A percentile compares a stretch with the other conserved stretches of the same genome.
These are phyloP conservation scores for Subacronicta megacephala DNA, from an alignment of 2,888 invertebrate species.

Conservation along the genomic window DNA sequence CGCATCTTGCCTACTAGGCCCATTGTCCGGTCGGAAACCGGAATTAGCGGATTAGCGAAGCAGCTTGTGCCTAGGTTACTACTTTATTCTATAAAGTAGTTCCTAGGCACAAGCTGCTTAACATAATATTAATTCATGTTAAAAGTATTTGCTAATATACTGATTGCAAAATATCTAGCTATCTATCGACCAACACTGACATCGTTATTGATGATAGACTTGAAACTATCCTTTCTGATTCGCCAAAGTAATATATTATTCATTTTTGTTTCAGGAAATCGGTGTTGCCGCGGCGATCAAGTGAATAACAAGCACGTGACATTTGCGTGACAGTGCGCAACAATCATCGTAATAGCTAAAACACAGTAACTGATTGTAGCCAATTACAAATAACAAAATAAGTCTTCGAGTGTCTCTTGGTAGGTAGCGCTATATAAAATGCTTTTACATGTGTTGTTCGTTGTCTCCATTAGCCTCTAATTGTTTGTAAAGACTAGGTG, in stretches of 20 bases:
- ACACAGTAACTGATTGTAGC: slow-evolving; percentile 64
- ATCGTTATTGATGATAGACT: too few species aligned
- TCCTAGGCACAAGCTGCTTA: too few species aligned
- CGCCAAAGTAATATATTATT: slow-evolving; percentile 46
- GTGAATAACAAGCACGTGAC: too few species aligned
- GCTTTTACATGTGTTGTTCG: slow-evolving; percentile 50
- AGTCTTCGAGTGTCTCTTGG: slow-evolving; percentile 48
- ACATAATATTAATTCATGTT: too few species aligned
- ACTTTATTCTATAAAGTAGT: too few species aligned
- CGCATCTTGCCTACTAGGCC: too few species aligned
- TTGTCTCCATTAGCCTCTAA: slow-evolving; percentile 45
- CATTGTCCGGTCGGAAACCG: too few species aligned
- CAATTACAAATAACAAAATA: slow-evolving; percentile 62
- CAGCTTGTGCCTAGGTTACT: too few species aligned
- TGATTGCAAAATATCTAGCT: too few species aligned
- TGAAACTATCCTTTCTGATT: slow-evolving; percentile 7
- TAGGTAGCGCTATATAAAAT: slow-evolving; percentile 42
- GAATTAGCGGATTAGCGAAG: too few species aligned
- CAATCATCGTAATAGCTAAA: slow-evolving; percentile 61
- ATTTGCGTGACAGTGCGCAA: slow-evolving; percentile 72
- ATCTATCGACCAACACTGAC: too few species aligned
- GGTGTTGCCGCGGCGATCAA: slow-evolving; percentile 51
- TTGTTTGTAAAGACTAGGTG: slow-evolving; percentile 40
- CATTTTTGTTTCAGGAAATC: slow-evolving; percentile 68
- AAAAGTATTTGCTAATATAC: too few species aligned